These are phyloP conservation scores for Spinus olivaceus DNA, from an alignment of 2,797 vertebrate species.

Conservation along the genomic window DNA sequence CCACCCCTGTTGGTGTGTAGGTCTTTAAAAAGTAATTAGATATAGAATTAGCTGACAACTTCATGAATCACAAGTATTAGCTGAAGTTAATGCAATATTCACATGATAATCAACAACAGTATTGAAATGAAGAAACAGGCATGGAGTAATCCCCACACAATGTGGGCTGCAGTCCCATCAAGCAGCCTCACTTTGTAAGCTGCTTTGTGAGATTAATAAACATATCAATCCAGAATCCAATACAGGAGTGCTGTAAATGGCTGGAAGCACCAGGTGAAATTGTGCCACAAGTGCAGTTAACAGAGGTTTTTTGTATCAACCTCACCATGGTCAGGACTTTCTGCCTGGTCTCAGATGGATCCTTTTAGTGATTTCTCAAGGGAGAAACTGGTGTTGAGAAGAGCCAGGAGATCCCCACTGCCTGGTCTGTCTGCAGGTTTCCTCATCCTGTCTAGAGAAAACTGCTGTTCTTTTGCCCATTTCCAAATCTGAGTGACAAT, in stretches of 20 bases:
- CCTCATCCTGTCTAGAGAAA: neutral
- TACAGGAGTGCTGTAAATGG: neutral
- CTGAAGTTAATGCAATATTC: neutral
- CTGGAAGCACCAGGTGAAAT: neutral
- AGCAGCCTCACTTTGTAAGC: neutral
- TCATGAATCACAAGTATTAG: neutral
- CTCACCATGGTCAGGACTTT: neutral
- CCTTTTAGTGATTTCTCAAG: neutral
- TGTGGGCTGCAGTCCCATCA: neutral
- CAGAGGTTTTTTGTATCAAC: neutral
- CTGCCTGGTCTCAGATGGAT: neutral
- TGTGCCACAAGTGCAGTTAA: neutral
- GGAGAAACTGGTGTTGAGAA: neutral
- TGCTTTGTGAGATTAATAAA: neutral
- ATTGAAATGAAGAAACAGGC: neutral
- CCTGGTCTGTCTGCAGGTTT: neutral
- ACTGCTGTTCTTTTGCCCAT: neutral
- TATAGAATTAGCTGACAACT: neutral
- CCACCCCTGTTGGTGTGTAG: neutral
- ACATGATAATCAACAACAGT: neutral
- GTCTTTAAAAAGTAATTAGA: neutral
- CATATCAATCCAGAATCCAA: accelerated
- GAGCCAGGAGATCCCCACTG: neutral
- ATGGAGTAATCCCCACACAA: neutral
- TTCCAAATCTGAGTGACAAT: neutral